A percentile compares a stretch with the other conserved stretches of the same genome.
phyloP scores from a whole-genome alignment of 2,888 invertebrate genomes.

The Rhodophaea formosa region DNA sequence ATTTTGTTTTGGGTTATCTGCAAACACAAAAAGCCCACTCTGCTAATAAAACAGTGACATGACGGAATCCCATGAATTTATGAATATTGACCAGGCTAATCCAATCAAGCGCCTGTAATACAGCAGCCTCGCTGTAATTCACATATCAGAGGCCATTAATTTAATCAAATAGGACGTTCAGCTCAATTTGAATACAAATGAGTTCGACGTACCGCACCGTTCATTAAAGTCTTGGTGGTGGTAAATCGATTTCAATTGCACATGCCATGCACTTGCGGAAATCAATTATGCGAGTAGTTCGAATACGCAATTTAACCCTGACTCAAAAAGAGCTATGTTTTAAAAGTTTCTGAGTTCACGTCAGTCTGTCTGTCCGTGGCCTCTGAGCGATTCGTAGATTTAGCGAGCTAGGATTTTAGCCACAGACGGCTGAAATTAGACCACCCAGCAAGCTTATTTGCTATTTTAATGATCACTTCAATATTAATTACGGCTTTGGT shows the following conservation, averaged over 20 bases:
- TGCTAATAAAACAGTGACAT: neutral
- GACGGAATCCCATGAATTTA: conserved; percentile 4
- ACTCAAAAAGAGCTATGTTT: too few species aligned
- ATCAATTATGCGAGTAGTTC: neutral
- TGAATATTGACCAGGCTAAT: conserved; percentile 10
- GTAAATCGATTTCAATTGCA: conserved; percentile 13
- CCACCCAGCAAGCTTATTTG: too few species aligned
- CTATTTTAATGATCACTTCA: too few species aligned
- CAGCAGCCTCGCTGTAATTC: conserved; percentile 5
- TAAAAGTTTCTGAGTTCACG: too few species aligned
- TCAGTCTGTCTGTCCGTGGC: too few species aligned
- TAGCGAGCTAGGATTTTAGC: too few species aligned
- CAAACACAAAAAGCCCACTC: neutral
- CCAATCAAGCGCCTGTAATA: conserved; percentile 10
- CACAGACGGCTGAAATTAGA: too few species aligned
- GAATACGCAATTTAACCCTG: neutral
- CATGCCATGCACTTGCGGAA: neutral
- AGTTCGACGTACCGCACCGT: conserved; percentile 2
- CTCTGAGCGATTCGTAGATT: too few species aligned
- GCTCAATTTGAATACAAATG: conserved; percentile 69
- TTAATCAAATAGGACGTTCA: conserved; percentile 52
- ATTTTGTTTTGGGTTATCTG: too few species aligned
- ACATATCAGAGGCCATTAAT: conserved; percentile 39
- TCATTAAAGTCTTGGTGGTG: conserved; percentile 7
- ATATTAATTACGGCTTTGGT: too few species aligned